Percentiles rank a stretch among this genome's conserved stretches.
phyloP scores from a whole-genome alignment of 2,888 invertebrate species.

The Baccha elongata region DNA sequence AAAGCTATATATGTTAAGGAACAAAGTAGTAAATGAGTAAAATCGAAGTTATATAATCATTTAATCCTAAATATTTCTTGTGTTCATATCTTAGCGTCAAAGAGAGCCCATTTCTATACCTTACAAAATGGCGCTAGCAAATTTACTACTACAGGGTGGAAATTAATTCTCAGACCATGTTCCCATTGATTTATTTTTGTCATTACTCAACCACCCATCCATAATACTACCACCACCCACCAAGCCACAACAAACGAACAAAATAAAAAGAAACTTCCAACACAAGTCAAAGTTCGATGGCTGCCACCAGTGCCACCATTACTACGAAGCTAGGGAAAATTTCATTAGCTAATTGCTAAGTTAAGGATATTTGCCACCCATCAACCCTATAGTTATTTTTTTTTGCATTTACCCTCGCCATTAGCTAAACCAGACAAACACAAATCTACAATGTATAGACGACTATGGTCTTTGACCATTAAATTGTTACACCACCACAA shows the following conservation, averaged over 20 bases:
- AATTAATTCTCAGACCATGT: not conserved
- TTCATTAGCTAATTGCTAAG: conserved; percentile 67
- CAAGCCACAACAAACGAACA: not conserved
- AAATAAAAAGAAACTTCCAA: conserved; percentile 34
- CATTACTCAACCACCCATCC: conserved; percentile 32
- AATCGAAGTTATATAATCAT: too few species aligned
- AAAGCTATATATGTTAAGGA: too few species aligned
- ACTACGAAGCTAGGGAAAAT: conserved; percentile 35
- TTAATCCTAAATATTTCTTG: too few species aligned
- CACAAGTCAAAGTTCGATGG: conserved; percentile 69
- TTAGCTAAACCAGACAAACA: conserved; percentile 19
- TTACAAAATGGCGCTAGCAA: conserved; percentile 12
- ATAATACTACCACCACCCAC: not conserved
- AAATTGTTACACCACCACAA: conserved; percentile 43
- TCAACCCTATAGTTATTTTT: conserved; percentile 2
- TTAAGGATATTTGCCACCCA: conserved; percentile 27
- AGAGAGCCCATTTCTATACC: not conserved
- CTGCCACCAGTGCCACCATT: conserved; percentile 48
- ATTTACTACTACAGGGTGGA: not conserved
- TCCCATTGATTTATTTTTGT: conserved; percentile 57
- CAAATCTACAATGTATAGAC: conserved; percentile 7
- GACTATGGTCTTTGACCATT: conserved; percentile 18
- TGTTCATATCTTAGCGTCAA: too few species aligned
- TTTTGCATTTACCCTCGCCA: conserved; percentile 31
- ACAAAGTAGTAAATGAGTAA: too few species aligned